Evolutionary conservation across 1,140 invertebrate genomes (phyloP), one percentile per base, ranked within the genome.

Genomic region (Drosophila baimaii): DNA sequence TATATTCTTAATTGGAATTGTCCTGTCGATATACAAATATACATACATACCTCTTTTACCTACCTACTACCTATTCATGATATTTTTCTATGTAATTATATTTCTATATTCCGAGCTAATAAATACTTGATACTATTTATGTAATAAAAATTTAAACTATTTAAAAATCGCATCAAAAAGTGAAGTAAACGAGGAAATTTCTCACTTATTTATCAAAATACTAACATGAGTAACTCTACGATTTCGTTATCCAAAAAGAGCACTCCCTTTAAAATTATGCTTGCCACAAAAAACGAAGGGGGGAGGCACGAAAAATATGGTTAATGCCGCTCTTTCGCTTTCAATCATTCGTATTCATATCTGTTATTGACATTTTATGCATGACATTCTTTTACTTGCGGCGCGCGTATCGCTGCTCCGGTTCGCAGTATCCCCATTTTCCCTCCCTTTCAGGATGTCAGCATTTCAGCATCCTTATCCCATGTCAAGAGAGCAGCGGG

Each of bases 331-430:
- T 31, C 17, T 35, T 56, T 69, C 65, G 33, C 41, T 47, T 47
- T 70, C 65, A 56, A 70, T 75, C 70, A 79, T 86, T 78, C 62
- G 77, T 59, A 71, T 78, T 74, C 52, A 51, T 72, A 51, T 80
- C 74, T 89, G 84, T 37, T 75, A 89, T 89, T 89, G 84, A 89
- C 84, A 81, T 74, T 89, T 88, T 88, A 70, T 89, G 84, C 84
- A 80, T 84, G 80, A 72, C 61, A 78, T 76, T 84, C 79, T 59
- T 62, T 54, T 61, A 65, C 68, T 77, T 59, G 61, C 51, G 64
- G 69, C 33, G 4, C 33, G 4, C 49, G 27, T 9, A 21, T 43
- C 31, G 15, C 17, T 15, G 25, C 39, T 13, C 37, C n/a, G 6
- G 57, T 19, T 15, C 13, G 21, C 23, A n/a, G 54, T 41, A 25